Evolutionary conservation across 2,797 vertebrate genomes (phyloP).

Genomic region (Neosalanx taihuensis): DNA sequence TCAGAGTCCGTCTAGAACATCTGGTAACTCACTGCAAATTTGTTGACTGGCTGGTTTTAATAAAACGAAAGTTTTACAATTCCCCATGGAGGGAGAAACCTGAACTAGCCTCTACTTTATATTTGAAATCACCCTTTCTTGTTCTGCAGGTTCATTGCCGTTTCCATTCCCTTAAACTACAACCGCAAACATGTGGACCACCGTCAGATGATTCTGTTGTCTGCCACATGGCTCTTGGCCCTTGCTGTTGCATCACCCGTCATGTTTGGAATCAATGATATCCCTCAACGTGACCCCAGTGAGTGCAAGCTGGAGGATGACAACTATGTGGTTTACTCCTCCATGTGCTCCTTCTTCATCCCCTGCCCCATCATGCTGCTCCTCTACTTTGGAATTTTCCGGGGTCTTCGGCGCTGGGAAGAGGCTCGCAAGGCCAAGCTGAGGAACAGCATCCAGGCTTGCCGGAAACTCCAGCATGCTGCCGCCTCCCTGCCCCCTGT

Average conservation of each 20-base stretch:
- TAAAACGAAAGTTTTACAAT: no score
- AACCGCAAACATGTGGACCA: conserved; percentile 86
- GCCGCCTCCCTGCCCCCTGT: conserved; percentile 36
- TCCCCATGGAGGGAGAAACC: not conserved
- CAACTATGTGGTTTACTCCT: conserved; percentile 90
- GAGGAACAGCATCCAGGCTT: conserved; percentile 74
- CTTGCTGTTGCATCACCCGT: conserved; percentile 90
- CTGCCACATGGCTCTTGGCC: conserved; percentile 89
- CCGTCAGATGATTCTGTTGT: conserved; percentile 83
- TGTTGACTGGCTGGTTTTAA: no score
- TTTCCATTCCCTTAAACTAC: conserved; percentile 87
- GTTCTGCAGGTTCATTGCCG: conserved; percentile 88
- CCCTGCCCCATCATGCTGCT: conserved; percentile 94
- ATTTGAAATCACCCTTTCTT: not conserved
- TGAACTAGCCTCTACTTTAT: not conserved
- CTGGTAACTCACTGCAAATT: no score
- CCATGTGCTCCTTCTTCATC: conserved; percentile 94
- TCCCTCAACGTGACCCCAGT: conserved; percentile 76
- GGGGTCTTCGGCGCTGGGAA: conserved; percentile 86
- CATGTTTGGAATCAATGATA: conserved; percentile 89
- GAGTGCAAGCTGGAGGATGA: conserved; percentile 90
- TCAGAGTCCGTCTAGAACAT: not conserved
- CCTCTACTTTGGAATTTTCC: conserved; percentile 91
- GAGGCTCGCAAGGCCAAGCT: conserved; percentile 84
- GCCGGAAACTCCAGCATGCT: conserved; percentile 69